Evolutionary conservation across 1,140 invertebrate genomes (phyloP).

Genomic region (Drosophila pandora): DNA sequence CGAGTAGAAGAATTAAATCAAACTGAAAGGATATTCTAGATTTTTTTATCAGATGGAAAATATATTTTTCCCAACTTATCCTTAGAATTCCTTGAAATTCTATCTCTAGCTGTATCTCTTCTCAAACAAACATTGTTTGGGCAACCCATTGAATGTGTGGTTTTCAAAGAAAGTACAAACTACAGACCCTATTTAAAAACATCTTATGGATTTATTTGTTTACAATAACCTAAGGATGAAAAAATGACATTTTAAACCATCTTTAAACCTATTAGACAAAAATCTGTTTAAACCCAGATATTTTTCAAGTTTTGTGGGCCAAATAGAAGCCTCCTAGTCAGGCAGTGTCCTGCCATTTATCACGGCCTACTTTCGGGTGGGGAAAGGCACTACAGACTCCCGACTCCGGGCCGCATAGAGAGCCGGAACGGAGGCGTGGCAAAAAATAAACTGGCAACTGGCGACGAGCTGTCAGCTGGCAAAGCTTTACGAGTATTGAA

Average conservation of each 20-base stretch:
- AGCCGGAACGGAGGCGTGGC: conserved; percentile 7
- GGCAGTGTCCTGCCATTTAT: conserved; percentile 26
- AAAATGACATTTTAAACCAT: no score
- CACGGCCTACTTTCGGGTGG: background rate
- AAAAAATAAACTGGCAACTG: conserved; percentile 53
- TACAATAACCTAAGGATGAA: no score
- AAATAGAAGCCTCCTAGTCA: conserved; percentile 27
- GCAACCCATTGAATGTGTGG: no score
- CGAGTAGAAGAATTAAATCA: conserved; percentile 59
- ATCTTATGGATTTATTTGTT: no score
- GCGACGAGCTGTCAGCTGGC: conserved; percentile 58
- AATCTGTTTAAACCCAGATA: conserved; percentile 1
- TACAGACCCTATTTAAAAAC: no score
- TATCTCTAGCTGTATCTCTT: no score
- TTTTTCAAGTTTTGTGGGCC: background rate
- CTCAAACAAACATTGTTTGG: no score
- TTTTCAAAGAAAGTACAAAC: no score
- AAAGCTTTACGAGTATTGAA: conserved; percentile 66
- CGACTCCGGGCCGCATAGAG: background rate
- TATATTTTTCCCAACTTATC: background rate
- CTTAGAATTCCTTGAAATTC: background rate
- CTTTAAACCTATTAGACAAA: background rate
- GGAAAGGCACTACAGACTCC: background rate
- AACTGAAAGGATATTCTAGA: conserved; percentile 31
- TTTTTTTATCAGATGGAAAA: background rate